Base-by-base conservation (phyloP, 2,888 invertebrate genomes). In the Nemoura dubitans region DNA sequence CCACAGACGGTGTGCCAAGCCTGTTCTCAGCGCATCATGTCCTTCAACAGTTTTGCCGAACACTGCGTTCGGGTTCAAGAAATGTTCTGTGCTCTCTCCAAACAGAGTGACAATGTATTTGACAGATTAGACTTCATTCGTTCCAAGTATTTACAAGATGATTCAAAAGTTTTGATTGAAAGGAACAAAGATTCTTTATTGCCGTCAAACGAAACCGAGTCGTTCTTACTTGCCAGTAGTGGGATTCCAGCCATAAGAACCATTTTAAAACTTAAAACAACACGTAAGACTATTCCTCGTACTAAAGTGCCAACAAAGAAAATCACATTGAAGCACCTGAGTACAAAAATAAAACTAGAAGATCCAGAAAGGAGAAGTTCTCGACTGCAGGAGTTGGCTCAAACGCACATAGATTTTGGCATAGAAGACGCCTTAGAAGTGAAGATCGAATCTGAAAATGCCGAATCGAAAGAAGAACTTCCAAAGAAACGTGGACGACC, bases 31-130 rank as follows among this genome's bases (percentile, higher is more conserved):
- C 84, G 82, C 16, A 77, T 88, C 21, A 83, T 83, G 10, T 42
- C 86, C 36, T 89, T 89, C 86, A 88, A 89, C 77, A 81, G 84
- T 0, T 89, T 88, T 87, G 87, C 87, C 10, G 86, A 88, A 28
- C 87, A 87, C 30, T 89, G 89, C 85, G 85, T 87, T 76, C 80
- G 87, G 42, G 88, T 88, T 7, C 89, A 89, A 85, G 86, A 80
- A 14, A 87, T 89, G 88, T 88, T 88, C 29, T 43, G 43, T 14
- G 85, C 88, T n/a, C 85, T 87, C 78, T 26, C 76, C 3, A 36
- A 87, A 59, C 85, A 86, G 25, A 59, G 77, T 43, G 87, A 87
- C 10, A 83, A 87, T 25, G 25, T 27, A 76, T 30, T 77, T 36
- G 43, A 30, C 26, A 87, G 87, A 81, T 86, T 86, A 59, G 87